Evolutionary conservation across 92 coral and sea anemone species (phyloP), one percentile per base, ranked within the genome.

Genomic region (Heliopora coerulea): DNA sequence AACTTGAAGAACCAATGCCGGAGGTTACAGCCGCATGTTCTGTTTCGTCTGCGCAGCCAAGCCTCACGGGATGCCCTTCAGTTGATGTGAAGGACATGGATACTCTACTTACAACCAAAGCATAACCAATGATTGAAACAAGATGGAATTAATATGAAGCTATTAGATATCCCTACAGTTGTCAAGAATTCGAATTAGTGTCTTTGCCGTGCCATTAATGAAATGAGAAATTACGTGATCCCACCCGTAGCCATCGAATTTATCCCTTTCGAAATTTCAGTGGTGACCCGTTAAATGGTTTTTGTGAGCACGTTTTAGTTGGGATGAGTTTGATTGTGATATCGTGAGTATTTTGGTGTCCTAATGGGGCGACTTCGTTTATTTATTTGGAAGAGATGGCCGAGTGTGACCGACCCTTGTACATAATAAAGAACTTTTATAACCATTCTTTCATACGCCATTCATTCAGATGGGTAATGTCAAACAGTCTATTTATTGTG

Each of bases 391-490:
- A 37, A 11, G 11, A 37, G 42, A 11, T n/a, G n/a, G n/a, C n/a
- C n/a, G n/a, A n/a, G n/a, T n/a, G n/a, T n/a, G n/a, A n/a, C n/a
- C n/a, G n/a, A n/a, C n/a, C n/a, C n/a, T n/a, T n/a, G 61, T 56
- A 56, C 31, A 56, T 56, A 56, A 13, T 11, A 31, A 56, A 28
- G 33, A 23, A 13, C 30, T 56, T 56, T 56, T 56, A 56, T 56
- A 56, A 17, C 15, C 29, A 56, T 56, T 56, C 3, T 56, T 56
- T 56, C 61, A 17, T 56, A 56, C 61, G 23, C 61, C 23, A 56
- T 23, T 3, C 52, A 6, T 46, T 46, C 52, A 7, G 15, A 15
- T 6, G 52, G 52, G 52, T 46, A 46, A 46, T 46, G n/a, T 46
- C 12, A n/a, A 46, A 46, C 12, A 6, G 52, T 46, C n/a, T 46